These are phyloP conservation scores for Dryobates pubescens DNA, from an alignment of 2,797 vertebrate genomes.

Conservation along the genomic window DNA sequence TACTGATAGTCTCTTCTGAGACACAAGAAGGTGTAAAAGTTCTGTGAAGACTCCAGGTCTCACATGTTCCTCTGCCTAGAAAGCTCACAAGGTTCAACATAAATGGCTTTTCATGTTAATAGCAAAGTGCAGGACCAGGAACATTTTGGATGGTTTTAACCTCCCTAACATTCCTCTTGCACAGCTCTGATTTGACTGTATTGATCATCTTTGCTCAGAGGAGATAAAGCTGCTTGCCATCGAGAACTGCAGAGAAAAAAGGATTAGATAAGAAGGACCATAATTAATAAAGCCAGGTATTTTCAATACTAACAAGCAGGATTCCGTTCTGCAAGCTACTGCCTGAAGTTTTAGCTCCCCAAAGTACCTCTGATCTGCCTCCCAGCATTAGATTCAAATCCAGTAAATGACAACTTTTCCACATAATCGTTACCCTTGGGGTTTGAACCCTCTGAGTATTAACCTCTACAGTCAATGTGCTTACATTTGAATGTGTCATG, in stretches of 20 bases:
- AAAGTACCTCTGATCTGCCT: neutral
- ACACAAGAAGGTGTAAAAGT: neutral
- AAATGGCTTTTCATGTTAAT: neutral
- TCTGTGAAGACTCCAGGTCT: neutral
- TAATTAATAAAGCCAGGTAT: neutral
- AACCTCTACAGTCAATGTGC: neutral
- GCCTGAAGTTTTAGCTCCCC: neutral
- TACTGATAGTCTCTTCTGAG: neutral
- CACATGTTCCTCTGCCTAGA: neutral
- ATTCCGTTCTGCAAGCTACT: neutral
- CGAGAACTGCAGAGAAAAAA: conserved; percentile 15
- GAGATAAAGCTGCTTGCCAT: neutral
- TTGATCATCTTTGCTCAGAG: neutral
- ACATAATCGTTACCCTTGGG: neutral
- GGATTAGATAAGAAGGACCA: neutral
- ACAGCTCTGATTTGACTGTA: conserved; percentile 16
- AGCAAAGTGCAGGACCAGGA: neutral
- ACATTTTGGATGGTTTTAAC: neutral
- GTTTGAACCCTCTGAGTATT: neutral
- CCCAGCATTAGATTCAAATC: neutral
- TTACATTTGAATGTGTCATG: neutral
- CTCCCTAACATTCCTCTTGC: neutral
- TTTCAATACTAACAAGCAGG: neutral
- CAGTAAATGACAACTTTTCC: neutral
- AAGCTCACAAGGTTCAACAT: neutral